phyloP scores from a whole-genome alignment of 2,797 vertebrate genomes.

The Myotis planiceps region DNA sequence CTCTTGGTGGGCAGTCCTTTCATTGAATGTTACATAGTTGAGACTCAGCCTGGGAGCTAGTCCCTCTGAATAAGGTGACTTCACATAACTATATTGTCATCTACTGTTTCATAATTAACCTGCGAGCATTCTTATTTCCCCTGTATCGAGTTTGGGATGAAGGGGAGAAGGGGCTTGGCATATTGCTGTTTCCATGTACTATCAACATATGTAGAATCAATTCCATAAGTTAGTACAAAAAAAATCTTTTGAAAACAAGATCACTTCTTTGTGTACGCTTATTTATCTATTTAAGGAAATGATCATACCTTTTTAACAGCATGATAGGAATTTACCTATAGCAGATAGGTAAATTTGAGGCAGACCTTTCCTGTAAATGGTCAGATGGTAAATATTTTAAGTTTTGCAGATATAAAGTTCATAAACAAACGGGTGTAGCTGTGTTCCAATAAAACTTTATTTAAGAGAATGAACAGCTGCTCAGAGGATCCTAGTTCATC shows the following conservation, averaged over 20 bases:
- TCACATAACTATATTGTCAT: not conserved
- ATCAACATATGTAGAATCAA: not conserved
- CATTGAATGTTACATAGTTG: not conserved
- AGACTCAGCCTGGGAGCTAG: not conserved
- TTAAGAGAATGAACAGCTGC: not conserved
- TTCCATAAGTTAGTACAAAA: not conserved
- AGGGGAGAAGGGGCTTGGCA: not conserved
- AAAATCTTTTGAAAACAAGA: not conserved
- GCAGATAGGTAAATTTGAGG: not conserved
- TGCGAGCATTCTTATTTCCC: not conserved
- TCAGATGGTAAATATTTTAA: not conserved
- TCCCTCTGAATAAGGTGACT: not conserved
- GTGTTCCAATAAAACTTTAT: slow-evolving; percentile 6
- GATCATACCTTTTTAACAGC: not conserved
- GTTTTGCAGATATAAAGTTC: not conserved
- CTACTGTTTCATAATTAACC: not conserved
- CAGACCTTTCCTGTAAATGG: not conserved
- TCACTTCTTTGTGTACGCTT: not conserved
- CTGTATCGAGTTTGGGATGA: not conserved
- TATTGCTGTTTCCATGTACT: not conserved
- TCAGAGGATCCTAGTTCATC: not conserved
- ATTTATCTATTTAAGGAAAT: not conserved
- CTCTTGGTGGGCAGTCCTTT: not conserved
- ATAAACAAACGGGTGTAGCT: not conserved
- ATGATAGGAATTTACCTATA: not conserved